Evolutionary conservation across 2,113 vertebrate genomes (phyloP), one percentile per base, ranked within the genome.

Genomic region (Meles meles): DNA sequence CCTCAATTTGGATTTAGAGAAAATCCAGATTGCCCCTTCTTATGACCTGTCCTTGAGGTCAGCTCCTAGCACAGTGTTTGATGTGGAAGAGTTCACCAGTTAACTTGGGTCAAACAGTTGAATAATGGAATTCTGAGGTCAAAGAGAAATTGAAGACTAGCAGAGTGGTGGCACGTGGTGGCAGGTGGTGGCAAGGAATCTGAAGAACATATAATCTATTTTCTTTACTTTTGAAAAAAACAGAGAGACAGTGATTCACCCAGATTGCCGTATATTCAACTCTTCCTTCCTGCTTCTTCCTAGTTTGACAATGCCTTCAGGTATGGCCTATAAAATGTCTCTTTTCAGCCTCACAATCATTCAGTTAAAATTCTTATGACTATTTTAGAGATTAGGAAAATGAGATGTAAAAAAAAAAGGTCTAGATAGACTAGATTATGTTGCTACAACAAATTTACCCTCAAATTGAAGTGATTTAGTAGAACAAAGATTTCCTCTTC

Each of bases 341-440:
- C 39, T 77, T 44, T 88, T 74, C 47, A 88, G 90, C 57, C 83
- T 95, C 44, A 93, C 4, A 76, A 47, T 86, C 55, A 55, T 72
- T 94, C 57, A 81, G n/a, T 74, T 88, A 93, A 96, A 96, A 37
- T 63, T 47, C 67, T n/a, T 67, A 90, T 77, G 14, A 87, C 37
- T 87, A 7, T 86, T 96, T 96, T 98, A 97, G 59, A 93, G 13
- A 90, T 67, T 47, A 91, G 57, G 49, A 87, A 93, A 93, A 85
- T 90, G 59, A 90, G 6, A 25, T 67, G 1, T 55, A 55, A 90
- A 55, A 88, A 79, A 79, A 87, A 88, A n/a, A 88, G 49, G 63
- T 82, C 42, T 82, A 57, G 57, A 31, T 59, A 86, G 57, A 72
- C 37, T 47, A 27, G 72, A 81, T 94, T 88, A 72, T 88, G 37